These are phyloP conservation scores for Euproctis similis DNA, from an alignment of 2,888 invertebrate species.

Conservation along the genomic window DNA sequence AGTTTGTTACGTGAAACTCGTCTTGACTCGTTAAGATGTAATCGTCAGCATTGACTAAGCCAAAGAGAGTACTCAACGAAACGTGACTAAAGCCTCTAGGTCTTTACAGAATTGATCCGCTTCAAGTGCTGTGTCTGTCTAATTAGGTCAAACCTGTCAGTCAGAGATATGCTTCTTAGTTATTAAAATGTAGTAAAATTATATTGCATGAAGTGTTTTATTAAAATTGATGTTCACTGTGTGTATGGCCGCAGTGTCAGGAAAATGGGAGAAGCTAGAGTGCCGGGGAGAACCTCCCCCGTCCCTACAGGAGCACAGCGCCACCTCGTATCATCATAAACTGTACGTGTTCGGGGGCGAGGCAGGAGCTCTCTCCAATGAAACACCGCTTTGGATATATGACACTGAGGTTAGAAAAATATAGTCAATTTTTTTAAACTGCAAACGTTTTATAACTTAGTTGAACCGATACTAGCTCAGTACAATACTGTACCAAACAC, in stretches of 20 bases:
- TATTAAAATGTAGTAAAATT: too few species aligned
- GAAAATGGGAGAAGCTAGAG: conserved; percentile 84
- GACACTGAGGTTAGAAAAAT: conserved; percentile 79
- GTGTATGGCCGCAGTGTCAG: conserved; percentile 82
- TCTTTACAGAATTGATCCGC: neutral
- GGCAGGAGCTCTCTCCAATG: conserved; percentile 84
- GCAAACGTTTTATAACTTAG: too few species aligned
- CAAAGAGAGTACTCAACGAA: neutral
- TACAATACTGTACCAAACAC: too few species aligned
- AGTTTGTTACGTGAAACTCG: too few species aligned
- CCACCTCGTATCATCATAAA: conserved; percentile 83
- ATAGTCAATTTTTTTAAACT: too few species aligned
- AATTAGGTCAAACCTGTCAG: conserved; percentile 33
- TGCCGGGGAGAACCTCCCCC: conserved; percentile 83
- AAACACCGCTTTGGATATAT: conserved; percentile 91
- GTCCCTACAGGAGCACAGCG: conserved; percentile 88
- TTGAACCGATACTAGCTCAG: too few species aligned
- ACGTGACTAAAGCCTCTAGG: neutral
- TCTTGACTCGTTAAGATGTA: too few species aligned
- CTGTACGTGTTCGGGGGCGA: conserved; percentile 93
- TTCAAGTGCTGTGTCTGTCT: conserved; percentile 5
- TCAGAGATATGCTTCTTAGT: conserved; percentile 6
- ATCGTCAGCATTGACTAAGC: too few species aligned
- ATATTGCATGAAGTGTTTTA: too few species aligned
- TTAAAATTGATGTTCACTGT: too few species aligned